These are phyloP conservation scores for Cephalotes varians DNA, from an alignment of 2,888 invertebrate species.

Conservation along the genomic window DNA sequence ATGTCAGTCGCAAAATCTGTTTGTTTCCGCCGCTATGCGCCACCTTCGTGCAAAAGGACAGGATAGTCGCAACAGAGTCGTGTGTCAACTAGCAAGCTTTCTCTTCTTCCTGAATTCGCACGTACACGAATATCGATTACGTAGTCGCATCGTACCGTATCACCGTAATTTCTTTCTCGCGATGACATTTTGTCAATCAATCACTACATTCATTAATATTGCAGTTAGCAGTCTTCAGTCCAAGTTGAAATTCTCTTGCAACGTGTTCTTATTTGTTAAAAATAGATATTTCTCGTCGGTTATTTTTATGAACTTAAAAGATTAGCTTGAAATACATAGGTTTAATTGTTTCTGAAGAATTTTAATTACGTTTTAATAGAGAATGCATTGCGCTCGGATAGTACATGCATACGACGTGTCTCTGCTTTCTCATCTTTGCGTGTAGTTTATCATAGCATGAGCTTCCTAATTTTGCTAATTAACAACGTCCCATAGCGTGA, in stretches of 20 bases:
- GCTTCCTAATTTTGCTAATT: not conserved
- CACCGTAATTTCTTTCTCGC: not conserved
- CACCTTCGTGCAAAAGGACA: conserved; percentile 27
- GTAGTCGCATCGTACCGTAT: not conserved
- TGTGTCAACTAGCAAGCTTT: conserved; percentile 41
- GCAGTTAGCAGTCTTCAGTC: not conserved
- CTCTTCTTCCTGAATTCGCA: not conserved
- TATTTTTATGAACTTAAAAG: not conserved
- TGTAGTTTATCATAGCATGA: not conserved
- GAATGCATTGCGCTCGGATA: not conserved
- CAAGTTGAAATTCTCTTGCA: not conserved
- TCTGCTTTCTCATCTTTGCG: not conserved
- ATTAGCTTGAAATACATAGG: not conserved
- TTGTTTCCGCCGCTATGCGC: conserved; percentile 39
- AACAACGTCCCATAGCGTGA: not conserved
- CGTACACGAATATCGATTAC: not conserved
- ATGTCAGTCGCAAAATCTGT: conserved; percentile 53
- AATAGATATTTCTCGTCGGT: not conserved
- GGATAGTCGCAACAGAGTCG: conserved; percentile 24
- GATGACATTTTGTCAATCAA: not conserved
- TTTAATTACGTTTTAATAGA: not conserved
- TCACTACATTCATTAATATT: conserved; percentile 2
- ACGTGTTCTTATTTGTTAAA: not conserved
- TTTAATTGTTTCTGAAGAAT: not conserved
- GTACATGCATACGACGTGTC: not conserved